These are phyloP conservation scores for Cartodere bifasciata DNA, from an alignment of 2,888 invertebrate species.

Conservation along the genomic window DNA sequence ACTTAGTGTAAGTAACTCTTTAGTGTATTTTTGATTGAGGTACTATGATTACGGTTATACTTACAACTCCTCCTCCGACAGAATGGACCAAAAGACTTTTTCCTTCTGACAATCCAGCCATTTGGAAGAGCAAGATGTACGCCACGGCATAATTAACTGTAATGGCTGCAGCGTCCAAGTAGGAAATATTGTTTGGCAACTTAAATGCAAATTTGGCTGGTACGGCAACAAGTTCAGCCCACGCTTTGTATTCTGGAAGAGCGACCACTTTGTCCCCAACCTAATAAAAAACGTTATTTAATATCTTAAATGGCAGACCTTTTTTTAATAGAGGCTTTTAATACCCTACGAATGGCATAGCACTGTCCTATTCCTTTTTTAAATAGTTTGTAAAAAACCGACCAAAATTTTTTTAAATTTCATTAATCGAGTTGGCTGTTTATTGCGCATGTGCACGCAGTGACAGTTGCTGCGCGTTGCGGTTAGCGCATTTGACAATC, in stretches of 20 bases:
- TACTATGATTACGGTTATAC: no score
- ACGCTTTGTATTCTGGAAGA: slow-evolving; percentile 71
- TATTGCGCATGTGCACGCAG: no score
- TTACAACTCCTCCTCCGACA: slow-evolving; percentile 80
- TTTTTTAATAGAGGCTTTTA: no score
- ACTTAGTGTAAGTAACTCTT: no score
- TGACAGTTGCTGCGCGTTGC: no score
- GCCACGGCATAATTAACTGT: slow-evolving; percentile 81
- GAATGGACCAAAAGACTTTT: slow-evolving; percentile 75
- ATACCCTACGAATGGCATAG: no score
- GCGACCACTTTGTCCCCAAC: slow-evolving; percentile 74
- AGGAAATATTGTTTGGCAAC: slow-evolving; percentile 61
- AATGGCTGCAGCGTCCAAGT: slow-evolving; percentile 69
- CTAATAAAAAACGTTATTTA: slow-evolving; percentile 31
- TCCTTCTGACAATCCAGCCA: slow-evolving; percentile 63
- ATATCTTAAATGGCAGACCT: background rate
- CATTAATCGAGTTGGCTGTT: no score
- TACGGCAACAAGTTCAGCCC: slow-evolving; percentile 74
- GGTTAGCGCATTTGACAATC: no score
- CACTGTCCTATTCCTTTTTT: no score
- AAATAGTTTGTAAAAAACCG: no score
- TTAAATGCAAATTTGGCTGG: slow-evolving; percentile 71
- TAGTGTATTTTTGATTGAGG: no score
- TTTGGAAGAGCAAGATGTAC: slow-evolving; percentile 72
- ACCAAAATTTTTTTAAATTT: no score